Base-by-base conservation (phyloP, 1,140 invertebrate species). In the Musca vetustissima region DNA sequence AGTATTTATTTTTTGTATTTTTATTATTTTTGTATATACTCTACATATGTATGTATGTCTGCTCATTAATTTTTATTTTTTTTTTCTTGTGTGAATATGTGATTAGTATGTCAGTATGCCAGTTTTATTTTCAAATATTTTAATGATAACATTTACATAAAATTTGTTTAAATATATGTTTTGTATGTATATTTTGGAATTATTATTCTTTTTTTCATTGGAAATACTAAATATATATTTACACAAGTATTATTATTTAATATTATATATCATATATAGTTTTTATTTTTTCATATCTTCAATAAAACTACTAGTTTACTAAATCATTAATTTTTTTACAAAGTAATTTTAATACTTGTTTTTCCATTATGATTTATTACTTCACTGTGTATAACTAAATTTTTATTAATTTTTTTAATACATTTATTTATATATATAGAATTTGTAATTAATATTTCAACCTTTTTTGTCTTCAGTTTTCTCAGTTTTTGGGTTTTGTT, bases 81-180 rank as follows among this genome's bases (percentile, higher is more conserved):
- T 8, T 43, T 43, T 43, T 43, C 11, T 43, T 57, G 25, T 28
- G 8, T 28, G 28, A 4, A 28, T 28, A 8, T 28, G 24, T 57
- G 53, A 28, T 28, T 57, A 28, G 22, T 57, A 55, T 55, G 52
- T 19, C n/a, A 24, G 52, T 61, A 36, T 19, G 36, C n/a, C 57
- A 36, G 28, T 36, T 61, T 36, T 43, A 13, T 43, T 43, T 43
- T 43, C 36, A 21, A 21, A 36, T 1, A 19, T 61, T n/a, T n/a
- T 61, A 4, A 36, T 36, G 57, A 61, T 61, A 61, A 61, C 57
- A 61, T 61, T 61, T 61, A 61, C 57, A 61, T 43, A 43, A 43
- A 43, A 43, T 68, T 61, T 68, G 8, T 64, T 2, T 61, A 8
- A 8, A 24, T 55, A 24, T 55, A n/a, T 49, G 21, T 22, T n/a